These are phyloP conservation scores for Pleuronectes platessa DNA, from an alignment of 2,113 vertebrate species.

Conservation along the genomic window DNA sequence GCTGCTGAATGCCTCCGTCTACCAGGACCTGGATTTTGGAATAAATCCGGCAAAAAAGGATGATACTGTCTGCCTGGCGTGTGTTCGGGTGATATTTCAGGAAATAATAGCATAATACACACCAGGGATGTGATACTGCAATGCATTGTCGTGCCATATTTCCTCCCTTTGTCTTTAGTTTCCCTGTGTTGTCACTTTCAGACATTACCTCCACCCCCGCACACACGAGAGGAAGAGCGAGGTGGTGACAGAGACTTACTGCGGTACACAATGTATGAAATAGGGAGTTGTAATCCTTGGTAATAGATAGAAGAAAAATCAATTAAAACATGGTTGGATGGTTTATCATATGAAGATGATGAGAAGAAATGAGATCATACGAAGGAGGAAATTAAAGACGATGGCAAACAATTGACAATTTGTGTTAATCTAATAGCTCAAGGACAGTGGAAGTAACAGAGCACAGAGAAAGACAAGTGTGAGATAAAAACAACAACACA, in stretches of 20 bases:
- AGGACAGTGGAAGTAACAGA: conserved; percentile 53
- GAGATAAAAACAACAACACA: conserved; percentile 21
- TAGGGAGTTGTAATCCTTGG: conserved; percentile 58
- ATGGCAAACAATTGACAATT: conserved; percentile 51
- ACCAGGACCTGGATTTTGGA: conserved; percentile 38
- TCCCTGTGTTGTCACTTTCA: conserved; percentile 69
- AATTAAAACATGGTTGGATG: conserved; percentile 55
- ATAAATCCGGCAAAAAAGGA: conserved; percentile 18
- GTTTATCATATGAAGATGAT: conserved; percentile 61
- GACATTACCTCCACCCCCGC: conserved; percentile 71
- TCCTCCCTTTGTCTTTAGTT: conserved; percentile 65
- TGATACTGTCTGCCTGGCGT: conserved; percentile 52
- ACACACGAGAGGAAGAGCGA: conserved; percentile 34
- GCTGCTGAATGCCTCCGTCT: conserved; percentile 36
- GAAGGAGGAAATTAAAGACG: conserved; percentile 46
- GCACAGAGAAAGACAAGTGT: conserved; percentile 42
- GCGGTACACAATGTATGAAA: conserved; percentile 55
- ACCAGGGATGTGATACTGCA: conserved; percentile 64
- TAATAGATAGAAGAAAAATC: conserved; percentile 58
- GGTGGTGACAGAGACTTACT: conserved; percentile 56
- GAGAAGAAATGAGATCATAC: conserved; percentile 58
- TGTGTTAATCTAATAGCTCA: conserved; percentile 51
- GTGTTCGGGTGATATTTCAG: conserved; percentile 64
- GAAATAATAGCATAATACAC: conserved; percentile 69
- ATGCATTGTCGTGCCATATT: conserved; percentile 59